Base-by-base conservation (phyloP, 2,888 invertebrate species). In the Furcula furcula region DNA sequence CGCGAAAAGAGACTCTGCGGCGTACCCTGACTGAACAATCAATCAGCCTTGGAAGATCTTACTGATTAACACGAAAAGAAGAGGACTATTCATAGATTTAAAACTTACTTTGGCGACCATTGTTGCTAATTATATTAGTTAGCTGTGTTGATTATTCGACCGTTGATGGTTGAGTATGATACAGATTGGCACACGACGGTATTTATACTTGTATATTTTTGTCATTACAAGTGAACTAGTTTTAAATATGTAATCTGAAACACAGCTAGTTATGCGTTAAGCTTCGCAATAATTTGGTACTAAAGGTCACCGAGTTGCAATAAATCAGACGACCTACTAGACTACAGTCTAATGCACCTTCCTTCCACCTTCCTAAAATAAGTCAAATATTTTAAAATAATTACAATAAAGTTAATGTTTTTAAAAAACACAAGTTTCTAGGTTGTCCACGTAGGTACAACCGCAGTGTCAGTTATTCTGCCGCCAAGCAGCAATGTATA, bases 101-200 rank as follows among this genome's bases (percentile, higher is more conserved):
- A 10, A 16, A 27, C 27, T 15, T 9, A 28, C 28, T 18, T 16
- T 28, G 11, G 28, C 28, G 28, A 11, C 28, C 28, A 28, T 28
- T 28, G n/a, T 26, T 7, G 14, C 18, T 28, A 18, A 7, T 26
- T 6, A 4, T 16, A n/a, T n/a, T n/a, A 11, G 18, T 3, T 18
- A n/a, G 6, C 18, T 5, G 28, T 11, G 28, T 18, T 16, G 10
- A 10, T 28, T 7, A 18, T 25, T 25, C n/a, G 16, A 28, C 7
- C 1, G 11, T 9, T 18, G 28, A 28, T 9, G 18, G 3, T 11
- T 28, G 28, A 28, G 4, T 28, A 18, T 11, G 18, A 6, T 16
- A 18, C 16, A 11, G 16, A 7, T 18, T 10, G 7, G n/a, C 10
- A 11, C 11, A 28, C 18, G 10, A 10, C 16, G 15, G 10, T 28